phyloP scores from a whole-genome alignment of 2,113 vertebrate species.

The Poecile atricapillus region DNA sequence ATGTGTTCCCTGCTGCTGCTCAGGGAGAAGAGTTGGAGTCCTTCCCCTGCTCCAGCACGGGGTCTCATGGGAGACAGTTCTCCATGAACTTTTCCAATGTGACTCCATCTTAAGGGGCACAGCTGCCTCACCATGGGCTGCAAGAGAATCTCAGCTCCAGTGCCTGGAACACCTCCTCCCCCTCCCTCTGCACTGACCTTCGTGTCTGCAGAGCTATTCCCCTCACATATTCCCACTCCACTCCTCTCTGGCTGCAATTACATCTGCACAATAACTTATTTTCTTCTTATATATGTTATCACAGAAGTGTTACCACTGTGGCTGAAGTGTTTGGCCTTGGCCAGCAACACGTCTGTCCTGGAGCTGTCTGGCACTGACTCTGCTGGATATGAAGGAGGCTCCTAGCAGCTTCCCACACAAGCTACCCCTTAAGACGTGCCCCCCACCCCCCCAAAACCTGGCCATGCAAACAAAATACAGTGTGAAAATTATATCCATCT shows the following conservation, averaged over 20 bases:
- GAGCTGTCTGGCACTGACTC: background rate
- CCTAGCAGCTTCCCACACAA: background rate
- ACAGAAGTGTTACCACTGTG: background rate
- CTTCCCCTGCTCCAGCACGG: background rate
- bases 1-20: background rate
- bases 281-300: background rate
- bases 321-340: background rate
- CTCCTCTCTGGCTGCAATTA: background rate
- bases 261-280: background rate
- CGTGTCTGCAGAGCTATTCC: background rate
- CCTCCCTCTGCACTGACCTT: background rate
- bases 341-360: background rate
- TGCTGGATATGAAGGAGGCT: background rate
- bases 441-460: accelerated
- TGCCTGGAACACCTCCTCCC: background rate
- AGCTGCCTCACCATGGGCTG: background rate
- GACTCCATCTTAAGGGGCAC: background rate
- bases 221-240: background rate
- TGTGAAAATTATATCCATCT: accelerated
- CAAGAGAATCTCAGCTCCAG: background rate
- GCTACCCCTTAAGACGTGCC: background rate
- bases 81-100: accelerated
- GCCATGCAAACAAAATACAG: background rate
- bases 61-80: background rate
- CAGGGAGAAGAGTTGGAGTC: background rate